Conservation (phyloP, 2,797 vertebrate genomes). For the Alca torda region DNA sequence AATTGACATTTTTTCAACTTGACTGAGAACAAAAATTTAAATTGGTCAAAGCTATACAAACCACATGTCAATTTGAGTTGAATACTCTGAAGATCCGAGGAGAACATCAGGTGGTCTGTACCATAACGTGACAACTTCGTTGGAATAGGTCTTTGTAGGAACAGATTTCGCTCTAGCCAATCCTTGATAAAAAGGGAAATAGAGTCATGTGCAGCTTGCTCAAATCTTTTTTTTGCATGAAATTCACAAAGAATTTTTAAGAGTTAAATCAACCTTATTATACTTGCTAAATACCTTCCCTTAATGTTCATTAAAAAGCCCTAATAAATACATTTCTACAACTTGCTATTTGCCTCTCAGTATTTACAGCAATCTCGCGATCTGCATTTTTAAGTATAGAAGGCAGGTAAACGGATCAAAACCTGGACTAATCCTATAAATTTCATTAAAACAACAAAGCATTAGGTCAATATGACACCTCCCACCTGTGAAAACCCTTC, state of each 20-base stretch:
- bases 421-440: background rate
- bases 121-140: constrained; percentile 96
- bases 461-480: background rate
- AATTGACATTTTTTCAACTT: background rate
- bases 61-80: constrained; percentile 98
- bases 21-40: background rate
- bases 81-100: constrained; percentile 94
- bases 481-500: background rate
- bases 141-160: constrained; percentile 96
- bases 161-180: constrained; percentile 93
- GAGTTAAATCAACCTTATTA: background rate
- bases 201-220: background rate
- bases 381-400: background rate
- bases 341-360: background rate
- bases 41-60: constrained; percentile 72
- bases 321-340: background rate
- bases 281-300: background rate
- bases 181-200: constrained; percentile 72
- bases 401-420: background rate
- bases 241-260: background rate
- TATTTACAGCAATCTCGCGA: background rate
- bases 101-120: constrained; percentile 95
- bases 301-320: background rate
- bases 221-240: background rate
- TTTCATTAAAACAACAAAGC: background rate